Percentiles rank a stretch among this genome's conserved stretches.
Conservation (phyloP, 2,113 vertebrate species). For the Conger conger region DNA sequence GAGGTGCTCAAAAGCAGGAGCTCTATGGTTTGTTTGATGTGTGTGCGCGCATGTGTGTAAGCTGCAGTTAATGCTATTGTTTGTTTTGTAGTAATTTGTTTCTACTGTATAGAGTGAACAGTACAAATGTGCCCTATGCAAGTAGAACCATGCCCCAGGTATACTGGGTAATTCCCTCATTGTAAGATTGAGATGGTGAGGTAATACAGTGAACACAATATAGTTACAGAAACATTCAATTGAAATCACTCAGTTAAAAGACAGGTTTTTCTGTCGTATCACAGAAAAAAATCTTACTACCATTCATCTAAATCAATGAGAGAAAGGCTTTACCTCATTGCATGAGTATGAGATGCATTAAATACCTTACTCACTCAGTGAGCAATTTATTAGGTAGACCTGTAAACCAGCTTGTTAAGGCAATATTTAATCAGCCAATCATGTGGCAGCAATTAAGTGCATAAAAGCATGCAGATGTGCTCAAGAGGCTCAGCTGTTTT, state of each 20-base stretch:
- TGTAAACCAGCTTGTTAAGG: too few species aligned
- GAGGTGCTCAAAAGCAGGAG: not conserved
- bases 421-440: too few species aligned
- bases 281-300: not conserved
- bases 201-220: not conserved
- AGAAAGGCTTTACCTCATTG: not conserved
- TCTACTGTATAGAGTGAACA: not conserved
- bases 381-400: too few species aligned
- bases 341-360: not conserved
- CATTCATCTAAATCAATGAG: not conserved
- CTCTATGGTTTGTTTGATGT: not conserved
- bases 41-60: slow-evolving; percentile 9
- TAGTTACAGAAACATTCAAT: not conserved
- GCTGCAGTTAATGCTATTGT: not conserved
- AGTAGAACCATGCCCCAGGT: not conserved
- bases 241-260: not conserved
- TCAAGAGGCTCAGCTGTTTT: too few species aligned
- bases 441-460: too few species aligned
- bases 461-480: too few species aligned
- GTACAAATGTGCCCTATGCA: not conserved
- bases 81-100: not conserved
- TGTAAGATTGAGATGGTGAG: not conserved
- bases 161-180: not conserved
- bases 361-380: too few species aligned
- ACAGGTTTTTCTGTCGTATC: not conserved